Evolutionary conservation across 2,888 invertebrate species (phyloP).

Genomic region (Deroplatys truncata): DNA sequence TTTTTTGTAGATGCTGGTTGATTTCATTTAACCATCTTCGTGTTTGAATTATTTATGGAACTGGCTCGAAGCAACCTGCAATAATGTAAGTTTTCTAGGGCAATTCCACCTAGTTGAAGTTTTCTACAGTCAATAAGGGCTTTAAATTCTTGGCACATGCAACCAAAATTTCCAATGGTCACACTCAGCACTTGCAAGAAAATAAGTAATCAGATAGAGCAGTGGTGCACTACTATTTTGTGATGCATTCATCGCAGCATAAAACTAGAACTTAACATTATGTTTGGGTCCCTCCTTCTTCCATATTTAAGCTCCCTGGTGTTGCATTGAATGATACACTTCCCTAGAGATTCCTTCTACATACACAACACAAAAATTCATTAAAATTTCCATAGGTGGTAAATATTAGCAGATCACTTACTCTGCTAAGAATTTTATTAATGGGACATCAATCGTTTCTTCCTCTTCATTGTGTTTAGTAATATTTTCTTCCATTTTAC

Average conservation of each 20-base stretch:
- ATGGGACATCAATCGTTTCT: not conserved
- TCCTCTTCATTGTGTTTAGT: not conserved
- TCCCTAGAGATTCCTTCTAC: not conserved
- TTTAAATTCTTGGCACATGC: no score
- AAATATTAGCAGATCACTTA: not conserved
- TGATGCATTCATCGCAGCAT: not conserved
- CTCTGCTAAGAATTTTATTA: not conserved
- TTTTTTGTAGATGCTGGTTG: no score
- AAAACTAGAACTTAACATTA: not conserved
- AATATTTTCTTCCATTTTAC: not conserved
- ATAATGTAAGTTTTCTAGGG: no score
- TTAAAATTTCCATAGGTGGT: no score
- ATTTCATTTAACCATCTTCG: not conserved
- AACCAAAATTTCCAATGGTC: no score
- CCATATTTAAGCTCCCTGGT: not conserved
- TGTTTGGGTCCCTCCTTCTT: not conserved
- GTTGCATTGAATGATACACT: not conserved
- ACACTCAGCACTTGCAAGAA: no score
- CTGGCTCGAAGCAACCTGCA: not conserved
- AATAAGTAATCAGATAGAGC: no score
- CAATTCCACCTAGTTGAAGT: no score
- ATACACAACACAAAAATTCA: no score
- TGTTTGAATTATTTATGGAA: not conserved
- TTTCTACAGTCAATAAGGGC: no score
- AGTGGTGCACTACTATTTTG: no score